phyloP scores from a whole-genome alignment of 2,113 vertebrate genomes.

The Aphyosemion australe region DNA sequence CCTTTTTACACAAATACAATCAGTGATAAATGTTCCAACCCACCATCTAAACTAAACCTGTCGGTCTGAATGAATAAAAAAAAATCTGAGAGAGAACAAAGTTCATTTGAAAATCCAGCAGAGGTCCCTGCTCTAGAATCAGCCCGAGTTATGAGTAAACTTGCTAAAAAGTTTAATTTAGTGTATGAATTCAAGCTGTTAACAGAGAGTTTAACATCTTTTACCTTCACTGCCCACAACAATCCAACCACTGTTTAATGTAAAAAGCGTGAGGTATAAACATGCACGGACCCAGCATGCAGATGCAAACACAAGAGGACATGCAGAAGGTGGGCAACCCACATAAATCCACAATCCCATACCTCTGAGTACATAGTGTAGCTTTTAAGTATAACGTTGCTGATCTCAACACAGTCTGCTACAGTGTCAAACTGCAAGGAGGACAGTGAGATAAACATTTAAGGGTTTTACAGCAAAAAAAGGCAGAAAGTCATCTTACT shows the following conservation, averaged over 20 bases:
- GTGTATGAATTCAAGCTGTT: no score
- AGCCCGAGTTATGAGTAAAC: neutral
- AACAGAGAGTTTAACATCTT: no score
- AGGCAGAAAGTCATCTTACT: conserved; percentile 62
- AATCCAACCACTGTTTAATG: neutral
- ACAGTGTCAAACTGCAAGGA: conserved; percentile 90
- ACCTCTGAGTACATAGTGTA: conserved; percentile 92
- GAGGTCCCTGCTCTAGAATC: conserved; percentile 15
- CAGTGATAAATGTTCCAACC: no score
- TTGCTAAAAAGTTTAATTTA: neutral
- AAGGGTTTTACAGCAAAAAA: conserved; percentile 28
- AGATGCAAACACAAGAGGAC: conserved; percentile 34
- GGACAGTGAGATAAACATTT: conserved; percentile 65
- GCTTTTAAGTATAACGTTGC: conserved; percentile 92
- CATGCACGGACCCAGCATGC: conserved; percentile 41
- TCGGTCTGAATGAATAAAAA: no score
- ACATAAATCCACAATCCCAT: conserved; percentile 63
- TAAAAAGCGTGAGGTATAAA: neutral
- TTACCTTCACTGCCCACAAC: neutral
- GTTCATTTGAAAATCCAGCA: conserved; percentile 3
- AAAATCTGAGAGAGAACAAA: no score
- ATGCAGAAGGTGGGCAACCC: conserved; percentile 20
- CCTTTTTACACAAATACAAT: no score
- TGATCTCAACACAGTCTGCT: conserved; percentile 86
- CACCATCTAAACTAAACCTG: neutral